Conservation (phyloP, 2,797 vertebrate species). For the Clarias fuscus region DNA sequence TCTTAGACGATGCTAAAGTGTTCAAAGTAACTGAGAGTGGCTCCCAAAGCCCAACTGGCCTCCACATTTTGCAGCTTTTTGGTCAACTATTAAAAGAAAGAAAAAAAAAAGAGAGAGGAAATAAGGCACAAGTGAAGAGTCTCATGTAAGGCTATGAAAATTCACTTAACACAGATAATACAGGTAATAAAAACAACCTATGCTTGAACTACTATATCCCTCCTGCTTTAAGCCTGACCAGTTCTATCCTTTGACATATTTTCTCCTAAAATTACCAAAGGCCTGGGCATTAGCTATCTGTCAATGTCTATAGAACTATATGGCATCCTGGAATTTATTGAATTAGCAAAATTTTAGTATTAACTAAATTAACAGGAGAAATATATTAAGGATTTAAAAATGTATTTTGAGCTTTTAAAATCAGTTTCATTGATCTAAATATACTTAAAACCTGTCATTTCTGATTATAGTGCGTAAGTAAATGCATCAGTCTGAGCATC, state of each 20-base stretch:
- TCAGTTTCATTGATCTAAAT: not conserved
- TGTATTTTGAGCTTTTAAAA: not conserved
- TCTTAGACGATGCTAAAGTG: conserved; percentile 76
- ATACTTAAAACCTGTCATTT: not conserved
- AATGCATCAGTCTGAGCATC: not conserved
- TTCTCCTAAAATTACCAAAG: not conserved
- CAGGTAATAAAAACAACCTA: no score
- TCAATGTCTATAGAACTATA: not conserved
- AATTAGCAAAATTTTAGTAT: not conserved
- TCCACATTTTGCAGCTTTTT: conserved; percentile 95
- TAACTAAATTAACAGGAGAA: no score
- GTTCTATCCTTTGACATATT: not conserved
- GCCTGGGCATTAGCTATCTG: not conserved
- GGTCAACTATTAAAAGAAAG: conserved; percentile 76
- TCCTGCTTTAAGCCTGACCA: not conserved
- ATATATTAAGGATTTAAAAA: no score
- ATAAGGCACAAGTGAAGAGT: not conserved
- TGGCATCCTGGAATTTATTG: not conserved
- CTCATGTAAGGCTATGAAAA: not conserved
- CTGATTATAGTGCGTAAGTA: not conserved
- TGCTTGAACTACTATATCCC: not conserved
- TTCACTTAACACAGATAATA: not conserved
- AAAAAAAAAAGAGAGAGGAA: conserved; percentile 19
- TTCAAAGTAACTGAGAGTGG: conserved; percentile 87
- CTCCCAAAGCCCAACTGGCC: conserved; percentile 95